Evolutionary conservation across 2,888 invertebrate species (phyloP), one percentile per base, ranked within the genome.

Genomic region (Pseudoips prasinana): DNA sequence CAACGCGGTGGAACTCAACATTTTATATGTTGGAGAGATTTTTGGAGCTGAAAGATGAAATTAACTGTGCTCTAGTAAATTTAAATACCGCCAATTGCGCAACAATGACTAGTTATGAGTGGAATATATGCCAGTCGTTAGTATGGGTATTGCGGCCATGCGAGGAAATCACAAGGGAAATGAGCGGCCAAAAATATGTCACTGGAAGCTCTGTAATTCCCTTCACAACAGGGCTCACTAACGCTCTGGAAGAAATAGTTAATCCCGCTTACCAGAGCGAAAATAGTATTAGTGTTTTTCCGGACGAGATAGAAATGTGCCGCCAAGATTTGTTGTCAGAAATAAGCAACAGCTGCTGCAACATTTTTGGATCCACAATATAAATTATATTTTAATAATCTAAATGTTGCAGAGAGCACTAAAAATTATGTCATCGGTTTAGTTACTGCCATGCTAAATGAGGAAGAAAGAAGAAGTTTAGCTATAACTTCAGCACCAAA

Each of bases 11-110:
- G n/a, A n/a, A n/a, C n/a, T n/a, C n/a, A n/a, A n/a, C n/a, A n/a
- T n/a, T n/a, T n/a, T n/a, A n/a, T n/a, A n/a, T n/a, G n/a, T n/a
- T n/a, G n/a, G n/a, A n/a, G n/a, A n/a, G n/a, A n/a, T n/a, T n/a
- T n/a, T n/a, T n/a, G n/a, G n/a, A n/a, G n/a, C n/a, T n/a, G 30
- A 29, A 40, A 31, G 36, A 47, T 7, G 38, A 33, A 29, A 29
- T 39, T 5, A 33, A 39, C 7, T 17, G 29, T 14, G 11, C 33
- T 6, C 20, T n/a, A n/a, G n/a, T n/a, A n/a, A n/a, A n/a, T n/a
- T n/a, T n/a, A n/a, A n/a, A n/a, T n/a, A n/a, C n/a, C n/a, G n/a
- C n/a, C n/a, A n/a, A n/a, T n/a, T n/a, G n/a, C n/a, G n/a, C n/a
- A n/a, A n/a, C 10, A 7, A 1, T 31, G 9, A 35, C 28, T 1